Evolutionary conservation across 2,113 vertebrate genomes (phyloP).

Genomic region (Ochotona curzoniae): DNA sequence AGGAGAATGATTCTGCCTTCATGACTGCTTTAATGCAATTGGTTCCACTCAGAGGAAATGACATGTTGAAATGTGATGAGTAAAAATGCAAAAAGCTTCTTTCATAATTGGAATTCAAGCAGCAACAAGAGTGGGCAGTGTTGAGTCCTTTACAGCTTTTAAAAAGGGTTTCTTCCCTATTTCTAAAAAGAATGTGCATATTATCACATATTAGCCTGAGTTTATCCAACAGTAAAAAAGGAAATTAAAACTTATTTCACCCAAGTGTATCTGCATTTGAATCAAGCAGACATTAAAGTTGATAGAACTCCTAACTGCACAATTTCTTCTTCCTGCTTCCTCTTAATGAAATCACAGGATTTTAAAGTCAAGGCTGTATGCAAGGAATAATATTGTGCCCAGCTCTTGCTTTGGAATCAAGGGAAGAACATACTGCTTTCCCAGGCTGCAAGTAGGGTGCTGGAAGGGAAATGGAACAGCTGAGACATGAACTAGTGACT

Average conservation of each 20-base stretch:
- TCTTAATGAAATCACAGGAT: conserved; percentile 3
- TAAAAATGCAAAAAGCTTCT: conserved; percentile 74
- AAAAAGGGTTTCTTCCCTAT: conserved; percentile 65
- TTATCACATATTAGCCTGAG: conserved; percentile 65
- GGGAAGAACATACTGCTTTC: no score
- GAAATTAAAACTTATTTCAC: conserved; percentile 75
- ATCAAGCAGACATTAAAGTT: conserved; percentile 35
- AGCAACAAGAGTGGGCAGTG: conserved; percentile 78
- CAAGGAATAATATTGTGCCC: background rate
- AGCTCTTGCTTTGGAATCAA: no score
- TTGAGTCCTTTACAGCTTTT: conserved; percentile 70
- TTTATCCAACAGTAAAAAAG: conserved; percentile 63
- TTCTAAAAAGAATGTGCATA: conserved; percentile 44
- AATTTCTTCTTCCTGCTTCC: background rate
- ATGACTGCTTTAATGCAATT: conserved; percentile 83
- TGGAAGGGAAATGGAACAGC: no score
- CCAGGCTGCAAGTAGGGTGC: no score
- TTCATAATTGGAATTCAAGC: conserved; percentile 83
- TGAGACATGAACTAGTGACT: background rate
- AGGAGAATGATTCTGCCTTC: conserved; percentile 74
- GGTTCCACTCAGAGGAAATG: conserved; percentile 82
- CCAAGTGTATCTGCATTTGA: conserved; percentile 61
- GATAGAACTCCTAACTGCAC: background rate
- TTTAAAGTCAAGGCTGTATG: background rate
- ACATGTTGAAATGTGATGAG: conserved; percentile 79